phyloP scores from a whole-genome alignment of 2,888 invertebrate genomes.

The Proisotoma minuta region DNA sequence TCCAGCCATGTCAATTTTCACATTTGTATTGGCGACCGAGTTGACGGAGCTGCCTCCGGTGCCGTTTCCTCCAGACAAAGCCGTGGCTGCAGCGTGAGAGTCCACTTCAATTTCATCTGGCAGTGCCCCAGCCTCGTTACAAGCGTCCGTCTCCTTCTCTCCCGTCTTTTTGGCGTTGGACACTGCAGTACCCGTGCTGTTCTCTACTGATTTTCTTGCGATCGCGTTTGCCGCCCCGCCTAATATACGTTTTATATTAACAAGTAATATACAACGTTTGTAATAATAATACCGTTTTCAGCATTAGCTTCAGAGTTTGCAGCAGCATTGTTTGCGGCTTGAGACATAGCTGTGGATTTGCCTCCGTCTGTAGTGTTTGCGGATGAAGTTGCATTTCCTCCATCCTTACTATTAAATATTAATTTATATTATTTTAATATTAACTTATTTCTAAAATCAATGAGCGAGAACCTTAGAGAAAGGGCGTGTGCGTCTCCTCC shows the following conservation, averaged over 20 bases:
- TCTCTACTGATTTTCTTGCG: neutral
- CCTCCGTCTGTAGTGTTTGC: neutral
- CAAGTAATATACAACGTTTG: too few relatives aligned
- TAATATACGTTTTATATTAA: neutral
- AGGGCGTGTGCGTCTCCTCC: neutral
- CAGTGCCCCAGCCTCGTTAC: neutral
- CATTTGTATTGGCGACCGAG: slow-evolving; percentile 3
- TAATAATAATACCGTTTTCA: too few relatives aligned
- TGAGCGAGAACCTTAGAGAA: neutral
- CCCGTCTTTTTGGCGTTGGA: neutral
- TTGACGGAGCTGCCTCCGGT: neutral
- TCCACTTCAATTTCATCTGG: slow-evolving; percentile 5
- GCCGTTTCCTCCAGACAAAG: slow-evolving; percentile 2
- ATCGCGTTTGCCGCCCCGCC: neutral
- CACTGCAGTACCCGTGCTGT: neutral
- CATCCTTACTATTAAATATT: neutral
- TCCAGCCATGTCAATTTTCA: slow-evolving; percentile 8
- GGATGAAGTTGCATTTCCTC: neutral
- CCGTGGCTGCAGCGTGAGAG: slow-evolving; percentile 2
- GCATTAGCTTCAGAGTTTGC: neutral
- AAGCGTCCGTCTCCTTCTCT: neutral
- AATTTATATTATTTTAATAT: neutral
- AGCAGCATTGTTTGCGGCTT: neutral
- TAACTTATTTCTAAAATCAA: slow-evolving; percentile 11
- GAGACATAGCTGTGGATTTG: neutral